These are phyloP conservation scores for Erynnis tages DNA, from an alignment of 2,888 invertebrate species.

Conservation along the genomic window DNA sequence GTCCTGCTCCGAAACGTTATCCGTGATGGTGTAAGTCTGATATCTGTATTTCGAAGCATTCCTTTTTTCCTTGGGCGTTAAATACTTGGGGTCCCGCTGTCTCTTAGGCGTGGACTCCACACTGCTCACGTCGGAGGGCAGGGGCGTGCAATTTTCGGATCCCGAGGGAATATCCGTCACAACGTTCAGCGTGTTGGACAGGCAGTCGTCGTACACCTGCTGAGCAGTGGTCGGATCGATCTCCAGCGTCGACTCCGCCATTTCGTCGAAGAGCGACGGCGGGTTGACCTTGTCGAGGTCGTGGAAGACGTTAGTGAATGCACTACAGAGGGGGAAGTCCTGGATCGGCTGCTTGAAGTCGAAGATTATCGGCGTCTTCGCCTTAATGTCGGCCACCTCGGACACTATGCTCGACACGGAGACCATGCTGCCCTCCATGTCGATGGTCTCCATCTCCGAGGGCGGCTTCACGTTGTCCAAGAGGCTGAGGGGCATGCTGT, in stretches of 20 bases:
- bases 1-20: constrained; percentile 59
- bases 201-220: constrained; percentile 83
- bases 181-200: constrained; percentile 79
- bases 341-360: constrained; percentile 81
- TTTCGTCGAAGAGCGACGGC: constrained; percentile 87
- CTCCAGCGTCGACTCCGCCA: constrained; percentile 83
- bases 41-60: constrained; percentile 89
- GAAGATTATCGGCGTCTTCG: constrained; percentile 73
- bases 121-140: constrained; percentile 87
- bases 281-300: constrained; percentile 87
- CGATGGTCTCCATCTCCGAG: constrained; percentile 89
- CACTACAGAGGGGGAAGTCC: constrained; percentile 69
- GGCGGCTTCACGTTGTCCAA: constrained; percentile 92
- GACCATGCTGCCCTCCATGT: constrained; percentile 91
- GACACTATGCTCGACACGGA: constrained; percentile 92
- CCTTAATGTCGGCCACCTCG: constrained; percentile 85
- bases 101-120: constrained; percentile 89
- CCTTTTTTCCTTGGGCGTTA: constrained; percentile 90
- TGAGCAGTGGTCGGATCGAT: constrained; percentile 73
- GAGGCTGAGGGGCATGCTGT: constrained; percentile 83
- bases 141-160: constrained; percentile 81
- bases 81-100: constrained; percentile 65
- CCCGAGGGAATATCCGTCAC: constrained; percentile 80
- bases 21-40: constrained; percentile 91
- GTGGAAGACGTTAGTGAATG: constrained; percentile 70